Evolutionary conservation across 2,113 vertebrate species (phyloP), one percentile per base, ranked within the genome.

Genomic region (Xyliphius kryptos): DNA sequence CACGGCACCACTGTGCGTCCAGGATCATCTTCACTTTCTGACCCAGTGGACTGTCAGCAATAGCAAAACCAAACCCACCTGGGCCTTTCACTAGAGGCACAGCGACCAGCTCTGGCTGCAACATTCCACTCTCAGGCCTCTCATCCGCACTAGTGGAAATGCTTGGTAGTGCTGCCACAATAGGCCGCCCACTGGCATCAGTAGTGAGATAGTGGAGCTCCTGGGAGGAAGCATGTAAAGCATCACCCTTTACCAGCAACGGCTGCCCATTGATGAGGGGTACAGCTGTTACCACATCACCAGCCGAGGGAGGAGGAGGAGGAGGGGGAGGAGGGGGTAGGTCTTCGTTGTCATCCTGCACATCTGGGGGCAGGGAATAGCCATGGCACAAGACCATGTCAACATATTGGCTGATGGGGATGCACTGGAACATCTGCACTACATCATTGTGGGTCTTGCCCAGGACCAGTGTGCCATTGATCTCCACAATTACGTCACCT

Each of bases 11-110:
- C 83, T 98, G 95, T 17, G 91, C 94, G 21, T 98, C 96, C 80
- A 98, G 76, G 80, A 98, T 97, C 93, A 98, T 98, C 81, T 97
- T 98, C 70, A 98, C 96, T 80, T 97, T 98, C 71, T 98, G 96
- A n/a, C 96, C 96, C 5, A 91, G 82, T 1, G 93, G 90, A 67
- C 92, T 94, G 75, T 98, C 96, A 0, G 96, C 96, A 26, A 99
- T 98, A 63, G 94, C 96, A 65, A 99, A 99, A 16, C 96, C 95
- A 49, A 98, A 98, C 5, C 95, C 96, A 41, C 94, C 95, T 0
- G 94, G 96, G 6, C 95, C 94, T 77, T 99, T 99, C 20, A 95
- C 50, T 57, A 99, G 76, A 14, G 93, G 86, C 62, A 98, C 82
- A 62, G 89, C 91, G 64, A 98, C 89, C 61, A 95, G 83, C 83